Evolutionary conservation across 2,113 vertebrate genomes (phyloP).

Genomic region (Nesogale talazaci): DNA sequence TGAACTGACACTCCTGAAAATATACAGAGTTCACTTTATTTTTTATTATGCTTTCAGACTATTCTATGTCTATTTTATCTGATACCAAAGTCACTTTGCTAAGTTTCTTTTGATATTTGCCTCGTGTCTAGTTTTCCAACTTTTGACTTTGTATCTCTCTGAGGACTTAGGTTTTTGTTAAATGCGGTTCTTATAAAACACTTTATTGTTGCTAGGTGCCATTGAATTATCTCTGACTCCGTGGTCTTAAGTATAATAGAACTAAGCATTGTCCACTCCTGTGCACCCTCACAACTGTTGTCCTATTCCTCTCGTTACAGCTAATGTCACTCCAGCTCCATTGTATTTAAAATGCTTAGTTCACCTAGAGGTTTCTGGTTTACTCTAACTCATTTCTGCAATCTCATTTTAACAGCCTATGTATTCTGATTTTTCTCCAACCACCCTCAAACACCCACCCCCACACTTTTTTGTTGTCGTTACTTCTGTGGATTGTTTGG

Average conservation of each 20-base stretch:
- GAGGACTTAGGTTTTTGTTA: not conserved
- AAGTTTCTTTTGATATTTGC: not conserved
- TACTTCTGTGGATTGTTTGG: conserved; percentile 1
- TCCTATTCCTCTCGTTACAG: not conserved
- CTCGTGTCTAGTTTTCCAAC: not conserved
- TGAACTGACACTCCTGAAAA: conserved; percentile 26
- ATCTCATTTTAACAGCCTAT: not conserved
- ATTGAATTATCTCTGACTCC: not conserved
- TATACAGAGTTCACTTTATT: not conserved
- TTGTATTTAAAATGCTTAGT: not conserved
- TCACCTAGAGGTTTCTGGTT: not conserved
- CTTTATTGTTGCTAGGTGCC: not conserved
- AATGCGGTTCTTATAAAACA: not conserved
- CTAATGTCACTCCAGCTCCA: not conserved
- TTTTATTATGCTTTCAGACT: not conserved
- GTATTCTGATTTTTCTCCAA: not conserved
- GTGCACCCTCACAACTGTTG: not conserved
- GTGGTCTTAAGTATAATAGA: not conserved
- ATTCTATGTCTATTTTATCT: not conserved
- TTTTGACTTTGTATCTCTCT: conserved; percentile 25
- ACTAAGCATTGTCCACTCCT: not conserved
- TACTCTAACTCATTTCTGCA: conserved; percentile 2
- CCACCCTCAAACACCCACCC: no score
- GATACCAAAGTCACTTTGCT: not conserved
- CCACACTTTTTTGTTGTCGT: not conserved